A percentile compares a stretch with the other conserved stretches of the same genome.
Evolutionary conservation across 1,140 invertebrate genomes (phyloP).

Genomic region (Formica selysi): DNA sequence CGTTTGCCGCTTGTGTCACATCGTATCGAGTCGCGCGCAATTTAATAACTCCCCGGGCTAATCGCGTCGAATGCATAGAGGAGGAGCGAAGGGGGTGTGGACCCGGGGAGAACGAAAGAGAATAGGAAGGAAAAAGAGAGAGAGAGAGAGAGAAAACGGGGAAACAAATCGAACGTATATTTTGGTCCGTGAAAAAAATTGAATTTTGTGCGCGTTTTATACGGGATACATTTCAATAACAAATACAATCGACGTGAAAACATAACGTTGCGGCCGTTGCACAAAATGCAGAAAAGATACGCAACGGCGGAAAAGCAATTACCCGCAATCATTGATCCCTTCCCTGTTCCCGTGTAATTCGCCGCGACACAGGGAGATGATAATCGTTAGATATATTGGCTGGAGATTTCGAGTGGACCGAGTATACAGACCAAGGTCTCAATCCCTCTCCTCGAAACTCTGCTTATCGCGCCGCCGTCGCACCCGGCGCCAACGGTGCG

Average conservation of each 20-base stretch:
- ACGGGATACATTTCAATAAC: slow-evolving; percentile 57
- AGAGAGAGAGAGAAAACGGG: not conserved
- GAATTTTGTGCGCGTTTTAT: slow-evolving; percentile 56
- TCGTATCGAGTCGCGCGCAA: slow-evolving; percentile 61
- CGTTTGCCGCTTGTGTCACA: slow-evolving; percentile 64
- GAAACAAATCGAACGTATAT: slow-evolving; percentile 59
- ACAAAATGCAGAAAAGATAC: slow-evolving; percentile 70
- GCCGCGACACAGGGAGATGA: not conserved
- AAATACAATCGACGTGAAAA: slow-evolving; percentile 55
- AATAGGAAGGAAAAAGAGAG: not conserved
- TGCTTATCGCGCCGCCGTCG: slow-evolving; percentile 75
- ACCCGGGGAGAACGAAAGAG: not conserved
- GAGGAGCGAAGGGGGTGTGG: not conserved
- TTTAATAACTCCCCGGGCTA: slow-evolving; percentile 63
- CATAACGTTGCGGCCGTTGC: slow-evolving; percentile 55
- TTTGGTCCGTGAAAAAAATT: slow-evolving; percentile 56
- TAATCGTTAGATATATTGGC: slow-evolving; percentile 27
- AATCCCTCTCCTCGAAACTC: slow-evolving; percentile 47
- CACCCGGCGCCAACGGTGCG: slow-evolving; percentile 65
- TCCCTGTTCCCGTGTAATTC: not conserved
- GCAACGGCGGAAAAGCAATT: slow-evolving; percentile 58
- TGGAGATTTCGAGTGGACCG: slow-evolving; percentile 18
- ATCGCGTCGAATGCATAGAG: slow-evolving; percentile 37
- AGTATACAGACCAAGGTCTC: not conserved
- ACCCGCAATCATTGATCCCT: slow-evolving; percentile 65